phyloP scores from a whole-genome alignment of 1,140 invertebrate genomes.

The Cydia strobilella region DNA sequence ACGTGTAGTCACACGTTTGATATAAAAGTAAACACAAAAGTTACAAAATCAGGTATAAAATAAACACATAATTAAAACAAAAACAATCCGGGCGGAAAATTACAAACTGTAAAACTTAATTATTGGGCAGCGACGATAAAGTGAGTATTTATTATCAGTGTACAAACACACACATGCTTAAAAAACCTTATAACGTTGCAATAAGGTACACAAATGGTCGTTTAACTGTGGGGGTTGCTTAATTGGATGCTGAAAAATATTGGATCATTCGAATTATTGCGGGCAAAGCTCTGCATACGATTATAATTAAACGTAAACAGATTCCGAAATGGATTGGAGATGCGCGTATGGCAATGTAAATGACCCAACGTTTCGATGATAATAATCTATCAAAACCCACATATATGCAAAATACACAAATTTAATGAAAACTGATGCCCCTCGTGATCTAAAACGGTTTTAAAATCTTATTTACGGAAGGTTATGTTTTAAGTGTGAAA shows the following conservation, averaged over 20 bases:
- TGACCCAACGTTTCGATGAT: not conserved
- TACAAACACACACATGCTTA: not conserved
- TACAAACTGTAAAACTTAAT: slow-evolving; percentile 14
- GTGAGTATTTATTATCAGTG: slow-evolving; percentile 3
- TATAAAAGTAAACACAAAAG: not conserved
- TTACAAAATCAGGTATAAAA: not conserved
- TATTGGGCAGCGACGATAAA: not conserved
- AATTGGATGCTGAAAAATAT: slow-evolving; percentile 27
- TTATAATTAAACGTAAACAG: slow-evolving; percentile 32
- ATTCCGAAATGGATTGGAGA: not conserved
- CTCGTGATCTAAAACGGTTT: too few relatives aligned
- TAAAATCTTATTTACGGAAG: too few relatives aligned
- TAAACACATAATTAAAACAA: slow-evolving; percentile 1
- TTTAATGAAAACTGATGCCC: too few relatives aligned
- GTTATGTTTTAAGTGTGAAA: too few relatives aligned
- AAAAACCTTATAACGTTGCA: not conserved
- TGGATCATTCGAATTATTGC: slow-evolving; percentile 24
- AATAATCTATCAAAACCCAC: not conserved
- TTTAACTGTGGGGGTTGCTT: not conserved
- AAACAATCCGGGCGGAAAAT: slow-evolving; percentile 1
- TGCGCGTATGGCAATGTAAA: not conserved
- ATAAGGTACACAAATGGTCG: not conserved
- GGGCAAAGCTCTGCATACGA: slow-evolving; percentile 21
- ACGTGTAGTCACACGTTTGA: not conserved
- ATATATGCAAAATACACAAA: too few relatives aligned